Percentiles rank a stretch among this genome's conserved stretches.
Conservation (phyloP, 2,113 vertebrate genomes). For the Buteo buteo region DNA sequence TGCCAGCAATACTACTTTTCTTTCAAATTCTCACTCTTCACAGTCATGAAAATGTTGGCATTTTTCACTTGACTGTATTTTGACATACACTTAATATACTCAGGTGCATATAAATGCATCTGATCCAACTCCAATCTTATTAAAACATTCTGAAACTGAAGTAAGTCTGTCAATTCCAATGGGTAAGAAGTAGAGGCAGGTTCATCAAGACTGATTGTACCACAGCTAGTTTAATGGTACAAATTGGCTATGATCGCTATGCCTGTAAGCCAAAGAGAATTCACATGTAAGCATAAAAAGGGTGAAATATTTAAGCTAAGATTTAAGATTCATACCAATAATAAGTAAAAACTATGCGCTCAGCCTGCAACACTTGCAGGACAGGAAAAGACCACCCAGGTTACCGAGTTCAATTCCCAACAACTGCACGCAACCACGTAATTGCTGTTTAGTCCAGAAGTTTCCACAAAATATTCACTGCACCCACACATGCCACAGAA, state of each 20-base stretch:
- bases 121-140: neutral
- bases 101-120: neutral
- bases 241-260: accelerated
- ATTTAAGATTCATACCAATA: neutral
- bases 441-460: neutral
- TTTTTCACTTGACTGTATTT: neutral
- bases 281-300: neutral
- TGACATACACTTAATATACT: neutral
- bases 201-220: neutral
- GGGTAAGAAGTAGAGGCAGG: neutral
- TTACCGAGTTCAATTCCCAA: neutral
- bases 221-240: neutral
- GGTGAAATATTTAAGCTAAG: neutral
- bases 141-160: neutral
- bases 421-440: neutral
- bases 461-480: neutral
- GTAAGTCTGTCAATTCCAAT: neutral
- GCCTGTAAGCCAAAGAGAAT: neutral
- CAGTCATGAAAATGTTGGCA: neutral
- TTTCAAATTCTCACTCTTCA: neutral
- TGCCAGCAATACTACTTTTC: neutral
- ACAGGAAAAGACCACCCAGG: neutral
- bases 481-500: neutral
- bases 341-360: neutral
- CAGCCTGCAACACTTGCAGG: neutral